Evolutionary conservation across 1,140 invertebrate genomes (phyloP).

Genomic region (Zeugodacus cucurbitae): DNA sequence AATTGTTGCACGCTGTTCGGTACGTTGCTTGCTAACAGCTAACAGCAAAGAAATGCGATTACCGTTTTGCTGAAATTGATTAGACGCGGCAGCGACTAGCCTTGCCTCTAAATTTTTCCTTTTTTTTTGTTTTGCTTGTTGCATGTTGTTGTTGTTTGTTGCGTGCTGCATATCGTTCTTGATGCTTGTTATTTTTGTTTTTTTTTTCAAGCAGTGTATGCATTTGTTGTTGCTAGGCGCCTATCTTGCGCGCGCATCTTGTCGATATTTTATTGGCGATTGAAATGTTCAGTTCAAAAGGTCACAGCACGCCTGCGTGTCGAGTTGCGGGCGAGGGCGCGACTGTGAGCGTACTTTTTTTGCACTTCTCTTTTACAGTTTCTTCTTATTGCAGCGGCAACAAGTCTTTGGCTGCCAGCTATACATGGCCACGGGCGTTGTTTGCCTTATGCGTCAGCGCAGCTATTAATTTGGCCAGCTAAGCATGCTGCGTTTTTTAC

Average conservation of each 20-base stretch:
- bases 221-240: not conserved
- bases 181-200: no score
- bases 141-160: not conserved
- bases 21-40: not conserved
- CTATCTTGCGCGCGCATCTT: constrained; percentile 30
- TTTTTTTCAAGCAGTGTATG: no score
- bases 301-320: constrained; percentile 21
- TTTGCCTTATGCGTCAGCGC: not conserved
- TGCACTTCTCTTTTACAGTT: not conserved
- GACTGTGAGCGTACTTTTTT: not conserved
- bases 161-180: not conserved
- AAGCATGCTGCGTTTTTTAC: not conserved
- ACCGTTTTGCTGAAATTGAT: not conserved
- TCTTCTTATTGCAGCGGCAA: no score
- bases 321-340: not conserved
- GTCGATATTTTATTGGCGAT: constrained; percentile 38
- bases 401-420: not conserved
- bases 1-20: constrained; percentile 9
- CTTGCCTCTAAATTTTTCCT: not conserved
- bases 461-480: not conserved
- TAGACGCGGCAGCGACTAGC: not conserved
- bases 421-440: not conserved
- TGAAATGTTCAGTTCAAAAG: constrained; percentile 35
- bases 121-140: not conserved
- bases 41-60: constrained; percentile 29